Percentiles rank a stretch among this genome's conserved stretches.
Evolutionary conservation across 2,888 invertebrate genomes (phyloP).

Genomic region (Silvanus unidentatus): DNA sequence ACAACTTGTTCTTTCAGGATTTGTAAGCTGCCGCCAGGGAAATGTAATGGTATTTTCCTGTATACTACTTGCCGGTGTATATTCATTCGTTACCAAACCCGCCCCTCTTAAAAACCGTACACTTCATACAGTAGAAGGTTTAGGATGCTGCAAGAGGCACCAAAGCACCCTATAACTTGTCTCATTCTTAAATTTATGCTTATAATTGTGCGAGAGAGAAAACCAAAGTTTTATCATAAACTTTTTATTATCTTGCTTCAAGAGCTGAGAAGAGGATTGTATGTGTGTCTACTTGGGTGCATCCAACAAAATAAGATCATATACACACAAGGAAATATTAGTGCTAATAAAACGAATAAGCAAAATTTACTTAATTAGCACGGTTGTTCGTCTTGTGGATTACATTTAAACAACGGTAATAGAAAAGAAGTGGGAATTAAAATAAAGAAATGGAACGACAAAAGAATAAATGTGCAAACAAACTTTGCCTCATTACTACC

Average conservation of each 20-base stretch:
- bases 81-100: conserved; percentile 2
- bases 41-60: conserved; percentile 34
- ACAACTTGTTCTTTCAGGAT: conserved; percentile 36
- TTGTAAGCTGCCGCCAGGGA: conserved; percentile 36
- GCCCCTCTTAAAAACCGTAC: not conserved
- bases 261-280: no score
- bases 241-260: not conserved
- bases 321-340: no score
- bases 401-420: no score
- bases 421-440: no score
- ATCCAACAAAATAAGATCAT: not conserved
- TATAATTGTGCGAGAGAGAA: conserved; percentile 1
- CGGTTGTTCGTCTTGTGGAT: no score
- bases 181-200: conserved; percentile 4
- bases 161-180: not conserved
- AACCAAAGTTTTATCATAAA: conserved; percentile 5
- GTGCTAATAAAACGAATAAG: no score
- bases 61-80: conserved; percentile 9
- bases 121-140: no score
- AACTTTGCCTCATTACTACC: no score
- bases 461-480: no score
- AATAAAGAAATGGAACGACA: no score
- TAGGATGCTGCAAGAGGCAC: not conserved
- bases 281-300: not conserved
- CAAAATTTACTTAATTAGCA: no score